Base-by-base conservation (phyloP, 2,113 vertebrate species). In the Rhombomys opimus region DNA sequence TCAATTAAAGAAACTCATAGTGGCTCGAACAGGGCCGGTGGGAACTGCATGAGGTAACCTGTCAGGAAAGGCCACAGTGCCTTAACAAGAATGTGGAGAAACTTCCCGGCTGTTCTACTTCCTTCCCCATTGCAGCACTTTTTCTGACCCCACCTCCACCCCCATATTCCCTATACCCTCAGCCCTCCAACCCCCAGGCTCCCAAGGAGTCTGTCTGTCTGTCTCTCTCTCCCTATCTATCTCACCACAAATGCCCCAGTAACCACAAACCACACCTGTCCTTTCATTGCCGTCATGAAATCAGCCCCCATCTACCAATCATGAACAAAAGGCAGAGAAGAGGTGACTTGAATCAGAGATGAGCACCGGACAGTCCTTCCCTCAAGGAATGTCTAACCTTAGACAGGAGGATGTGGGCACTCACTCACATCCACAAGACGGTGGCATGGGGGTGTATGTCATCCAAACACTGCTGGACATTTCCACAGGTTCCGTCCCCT, bases 1-100 rank as follows among this genome's bases (percentile, higher is more conserved):
- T 35, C n/a, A 97, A 97, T 97, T 93, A 95, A 85, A 93, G 57
- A 85, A 5, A 86, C 2, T 2, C 67, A 59, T 32, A 41, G 0
- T 75, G 41, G 35, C 41, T 50, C 73, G 12, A 89, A 50, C 17
- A 63, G 35, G 54, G 20, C 38, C 87, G 65, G 20, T 18, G 80
- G 75, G 63, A n/a, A 91, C 50, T 20, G 7, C 7, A 77, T 57
- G 63, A 94, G 35, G 63, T 90, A 73, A 84, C 57, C 32, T 20
- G 18, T 30, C 61, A 20, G 41, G 38, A 27, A 87, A 35, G 54
- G 8, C 8, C 41, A 20, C 1, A 11, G 73, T 25, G 50, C 20
- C 41, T 81, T 15, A 20, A 59, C 11, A 90, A 70, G n/a, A 72
- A 52, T 0, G 0, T 12, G 52, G 4, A 20, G n/a, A 14, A 9